Evolutionary conservation across 2,888 invertebrate species (phyloP).

Genomic region (Protonemura montana): DNA sequence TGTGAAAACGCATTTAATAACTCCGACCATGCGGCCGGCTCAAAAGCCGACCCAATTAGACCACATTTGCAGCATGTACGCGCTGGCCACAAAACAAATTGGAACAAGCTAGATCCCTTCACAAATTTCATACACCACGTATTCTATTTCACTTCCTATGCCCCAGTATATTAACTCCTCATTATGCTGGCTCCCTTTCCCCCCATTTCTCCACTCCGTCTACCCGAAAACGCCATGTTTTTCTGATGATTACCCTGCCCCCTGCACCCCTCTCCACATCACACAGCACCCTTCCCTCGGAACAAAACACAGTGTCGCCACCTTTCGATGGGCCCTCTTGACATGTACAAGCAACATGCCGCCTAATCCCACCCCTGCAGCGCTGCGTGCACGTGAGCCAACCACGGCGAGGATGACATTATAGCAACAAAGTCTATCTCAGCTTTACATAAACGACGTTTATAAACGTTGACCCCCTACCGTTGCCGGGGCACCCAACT

Average conservation of each 20-base stretch:
- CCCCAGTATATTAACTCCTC: constrained; percentile 25
- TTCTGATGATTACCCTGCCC: neutral
- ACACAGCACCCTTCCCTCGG: neutral
- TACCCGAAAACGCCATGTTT: constrained; percentile 25
- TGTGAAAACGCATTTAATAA: constrained; percentile 12
- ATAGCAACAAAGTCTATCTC: neutral
- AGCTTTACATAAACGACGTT: neutral
- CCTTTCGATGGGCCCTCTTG: neutral
- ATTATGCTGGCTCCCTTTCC: neutral
- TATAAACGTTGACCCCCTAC: neutral
- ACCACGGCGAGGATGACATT: neutral
- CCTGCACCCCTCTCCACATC: neutral
- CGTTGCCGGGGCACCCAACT: neutral
- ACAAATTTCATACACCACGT: neutral
- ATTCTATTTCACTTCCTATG: neutral
- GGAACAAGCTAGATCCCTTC: neutral
- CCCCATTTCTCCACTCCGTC: neutral
- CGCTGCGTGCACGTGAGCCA: constrained; percentile 13
- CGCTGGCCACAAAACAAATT: neutral
- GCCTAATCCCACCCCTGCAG: constrained; percentile 33
- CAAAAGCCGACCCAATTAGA: neutral
- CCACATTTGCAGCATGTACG: neutral
- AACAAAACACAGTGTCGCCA: neutral
- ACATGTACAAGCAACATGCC: neutral
- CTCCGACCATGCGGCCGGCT: neutral